Base-by-base conservation (phyloP, 2,797 vertebrate genomes). In the Okamejei kenojei region DNA sequence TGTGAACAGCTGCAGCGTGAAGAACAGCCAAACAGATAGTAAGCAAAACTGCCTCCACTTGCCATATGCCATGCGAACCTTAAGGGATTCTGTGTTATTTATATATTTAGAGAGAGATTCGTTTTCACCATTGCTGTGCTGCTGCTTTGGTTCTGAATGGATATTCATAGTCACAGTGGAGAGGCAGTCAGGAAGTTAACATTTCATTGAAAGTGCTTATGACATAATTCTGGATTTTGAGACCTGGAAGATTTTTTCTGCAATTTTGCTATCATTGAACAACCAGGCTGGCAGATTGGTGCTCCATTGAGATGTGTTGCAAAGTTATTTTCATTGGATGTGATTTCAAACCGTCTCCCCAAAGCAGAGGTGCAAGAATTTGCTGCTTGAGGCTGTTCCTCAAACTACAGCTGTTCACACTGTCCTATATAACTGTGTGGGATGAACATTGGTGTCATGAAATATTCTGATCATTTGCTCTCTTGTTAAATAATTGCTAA, bases 401-500 rank as follows among this genome's bases (percentile, higher is more conserved):
- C n/a, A 88, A n/a, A 88, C 63, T 88, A 21, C n/a, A 38, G n/a
- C 29, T 86, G 82, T 86, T 86, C 58, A 86, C 82, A 65, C 61
- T 23, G 1, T 23, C n/a, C 32, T 58, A 26, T 76, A 29, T 92
- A 74, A 71, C 45, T 76, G 45, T 76, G 71, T 58, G 71, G 38
- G 63, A 88, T 68, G 84, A 68, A 32, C 7, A 88, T 68, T 88
- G 84, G 32, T 54, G 90, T 92, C 23, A 45, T 92, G 35, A 92
- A 92, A 13, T 32, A n/a, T 54, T 76, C 68, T 15, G 35, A 92
- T 74, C 35, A 92, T 45, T 0, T 92, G 21, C 35, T 76, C 26
- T 92, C 90, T 74, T 74, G 68, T 38, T 91, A 38, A 92, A 65
- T 88, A 63, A 88, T 88, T 68, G 65, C n/a, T 68, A 32, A 92